Percentiles rank a stretch among this genome's conserved stretches.
These are phyloP conservation scores for Gymnorhina tibicen DNA, from an alignment of 2,113 vertebrate species.

Conservation along the genomic window DNA sequence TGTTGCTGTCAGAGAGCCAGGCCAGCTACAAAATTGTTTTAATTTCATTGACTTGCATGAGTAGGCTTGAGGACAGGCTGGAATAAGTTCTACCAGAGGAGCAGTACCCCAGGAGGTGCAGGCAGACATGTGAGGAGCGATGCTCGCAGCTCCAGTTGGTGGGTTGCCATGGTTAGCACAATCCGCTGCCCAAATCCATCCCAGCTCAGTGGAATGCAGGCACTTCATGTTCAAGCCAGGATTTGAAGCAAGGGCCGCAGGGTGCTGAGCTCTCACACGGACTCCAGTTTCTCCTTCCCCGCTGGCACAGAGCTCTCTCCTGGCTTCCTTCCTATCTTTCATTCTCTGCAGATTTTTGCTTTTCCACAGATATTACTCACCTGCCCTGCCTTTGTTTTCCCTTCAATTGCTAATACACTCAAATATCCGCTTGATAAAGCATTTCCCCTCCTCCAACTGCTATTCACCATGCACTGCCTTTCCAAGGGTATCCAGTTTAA, in stretches of 20 bases:
- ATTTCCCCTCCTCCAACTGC: not conserved
- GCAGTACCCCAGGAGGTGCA: not conserved
- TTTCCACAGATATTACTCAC: conserved; percentile 16
- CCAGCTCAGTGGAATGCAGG: not conserved
- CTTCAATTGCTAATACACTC: not conserved
- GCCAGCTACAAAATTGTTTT: not conserved
- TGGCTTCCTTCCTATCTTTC: not conserved
- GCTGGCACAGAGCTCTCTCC: not conserved
- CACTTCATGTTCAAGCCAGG: not conserved
- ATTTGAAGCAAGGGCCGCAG: not conserved
- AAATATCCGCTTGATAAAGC: conserved; percentile 3
- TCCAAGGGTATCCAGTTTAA: not conserved
- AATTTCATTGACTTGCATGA: not conserved
- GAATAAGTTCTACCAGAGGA: not conserved
- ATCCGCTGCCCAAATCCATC: not conserved
- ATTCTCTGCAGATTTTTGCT: not conserved
- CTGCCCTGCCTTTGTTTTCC: conserved; percentile 43
- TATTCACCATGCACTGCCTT: not conserved
- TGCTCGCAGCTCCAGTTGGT: not conserved
- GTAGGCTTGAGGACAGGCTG: not conserved
- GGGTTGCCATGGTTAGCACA: not conserved
- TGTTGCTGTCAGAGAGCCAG: not conserved
- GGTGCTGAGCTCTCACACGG: not conserved
- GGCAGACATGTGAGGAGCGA: fast-evolving
- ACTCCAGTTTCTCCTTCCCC: not conserved